A percentile compares a stretch with the other conserved stretches of the same genome.
These are phyloP conservation scores for Recurvirostra avosetta DNA, from an alignment of 2,113 vertebrate genomes.

Conservation along the genomic window DNA sequence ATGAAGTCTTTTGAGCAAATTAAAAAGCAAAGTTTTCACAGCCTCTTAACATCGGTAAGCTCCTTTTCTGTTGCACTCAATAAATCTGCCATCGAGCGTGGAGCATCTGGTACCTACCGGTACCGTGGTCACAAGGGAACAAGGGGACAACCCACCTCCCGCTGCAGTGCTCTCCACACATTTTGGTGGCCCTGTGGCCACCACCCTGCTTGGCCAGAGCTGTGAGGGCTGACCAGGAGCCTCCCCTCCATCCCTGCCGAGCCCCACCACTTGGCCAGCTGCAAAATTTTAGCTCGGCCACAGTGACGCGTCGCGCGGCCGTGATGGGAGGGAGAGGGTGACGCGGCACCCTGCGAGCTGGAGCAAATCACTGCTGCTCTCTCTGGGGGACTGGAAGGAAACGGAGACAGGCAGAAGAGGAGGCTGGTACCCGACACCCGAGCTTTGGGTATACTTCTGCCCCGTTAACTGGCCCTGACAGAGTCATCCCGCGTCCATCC, in stretches of 20 bases:
- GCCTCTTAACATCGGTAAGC: background rate
- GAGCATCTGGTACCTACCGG: background rate
- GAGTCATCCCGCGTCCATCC: background rate
- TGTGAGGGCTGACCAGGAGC: background rate
- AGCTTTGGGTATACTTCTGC: background rate
- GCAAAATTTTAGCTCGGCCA: background rate
- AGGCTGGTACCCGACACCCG: accelerated
- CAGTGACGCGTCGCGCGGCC: accelerated
- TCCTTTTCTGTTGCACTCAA: background rate
- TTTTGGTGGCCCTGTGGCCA: background rate
- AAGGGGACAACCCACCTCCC: background rate
- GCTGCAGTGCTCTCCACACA: background rate
- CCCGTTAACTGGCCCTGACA: background rate
- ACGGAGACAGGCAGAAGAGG: background rate
- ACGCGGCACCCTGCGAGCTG: background rate
- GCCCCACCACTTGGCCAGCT: background rate
- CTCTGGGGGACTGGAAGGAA: accelerated
- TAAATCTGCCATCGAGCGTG: accelerated
- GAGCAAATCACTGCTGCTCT: background rate
- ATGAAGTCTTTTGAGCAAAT: background rate
- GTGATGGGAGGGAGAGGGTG: background rate
- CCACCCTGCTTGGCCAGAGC: background rate
- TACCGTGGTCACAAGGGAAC: background rate
- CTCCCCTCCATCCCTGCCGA: background rate
- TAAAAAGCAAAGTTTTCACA: background rate